Base-by-base conservation (phyloP, 2,113 vertebrate species). In the Jacana jacana region DNA sequence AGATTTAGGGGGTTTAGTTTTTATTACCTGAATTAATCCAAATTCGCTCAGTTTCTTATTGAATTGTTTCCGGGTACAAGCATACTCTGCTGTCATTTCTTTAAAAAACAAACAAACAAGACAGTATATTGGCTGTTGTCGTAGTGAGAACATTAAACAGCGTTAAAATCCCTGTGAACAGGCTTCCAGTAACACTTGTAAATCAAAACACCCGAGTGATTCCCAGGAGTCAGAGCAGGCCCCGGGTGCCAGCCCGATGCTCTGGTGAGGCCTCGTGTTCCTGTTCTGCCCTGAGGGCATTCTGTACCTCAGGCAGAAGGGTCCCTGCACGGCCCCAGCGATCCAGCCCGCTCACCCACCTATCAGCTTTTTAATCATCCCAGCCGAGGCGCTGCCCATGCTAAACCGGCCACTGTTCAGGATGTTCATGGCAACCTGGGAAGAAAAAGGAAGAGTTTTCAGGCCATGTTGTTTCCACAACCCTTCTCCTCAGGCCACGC, bases 361-460 rank as follows among this genome's bases (percentile, higher is more conserved):
- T 19, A 99, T 99, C 71, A 99, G 49, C 44, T 98, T 99, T 90
- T 99, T 99, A 52, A 99, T 98, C 97, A 99, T 97, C 35, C 99
- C 99, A 11, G 99, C 99, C 72, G 98, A 98, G 0, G 94, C 96
- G 27, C 98, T 99, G 83, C 99, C 99, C 99, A 99, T 99, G 95
- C 99, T 99, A 82, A 99, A 99, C 70, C 99, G 98, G 33, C 99
- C 99, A 0, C 98, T 99, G 97, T 99, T 99, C 10, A 99, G 98
- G 95, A 99, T 99, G 86, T 99, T 99, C 99, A 99, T 98, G 75
- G 99, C 99, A 35, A 99, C 97, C 99, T 99, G 97, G 11, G 65
- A 85, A 65, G 72, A 42, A 69, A 60, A 37, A 2, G 9, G 9
- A 70, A 28, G 4, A 5, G 4, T 3, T 16, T 49, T 89, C 30